These are phyloP conservation scores for Saxicola maurus DNA, from an alignment of 2,797 vertebrate genomes.

Conservation along the genomic window DNA sequence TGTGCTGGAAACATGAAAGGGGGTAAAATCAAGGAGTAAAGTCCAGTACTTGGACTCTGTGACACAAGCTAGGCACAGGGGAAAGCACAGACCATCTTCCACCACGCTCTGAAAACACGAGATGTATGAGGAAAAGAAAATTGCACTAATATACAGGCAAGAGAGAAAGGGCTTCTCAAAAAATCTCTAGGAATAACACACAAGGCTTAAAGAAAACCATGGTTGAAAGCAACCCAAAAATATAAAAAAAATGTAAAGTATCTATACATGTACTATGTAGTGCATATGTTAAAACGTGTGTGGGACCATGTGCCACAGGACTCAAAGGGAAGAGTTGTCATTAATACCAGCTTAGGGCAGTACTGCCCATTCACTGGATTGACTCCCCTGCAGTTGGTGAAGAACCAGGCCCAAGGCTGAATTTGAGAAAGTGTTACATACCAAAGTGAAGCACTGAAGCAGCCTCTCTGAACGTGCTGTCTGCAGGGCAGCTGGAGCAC, in stretches of 20 bases:
- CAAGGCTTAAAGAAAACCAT: neutral
- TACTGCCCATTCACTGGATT: neutral
- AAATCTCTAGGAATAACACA: neutral
- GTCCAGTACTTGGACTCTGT: neutral
- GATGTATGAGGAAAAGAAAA: neutral
- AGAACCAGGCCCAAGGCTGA: neutral
- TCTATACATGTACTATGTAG: neutral
- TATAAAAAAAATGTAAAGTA: neutral
- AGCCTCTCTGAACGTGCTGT: neutral
- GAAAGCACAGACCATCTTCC: neutral
- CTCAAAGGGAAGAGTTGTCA: neutral
- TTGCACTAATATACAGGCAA: neutral
- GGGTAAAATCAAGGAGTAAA: neutral
- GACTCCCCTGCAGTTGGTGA: fast-evolving
- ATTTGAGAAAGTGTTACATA: neutral
- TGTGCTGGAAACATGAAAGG: neutral
- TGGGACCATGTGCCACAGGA: neutral
- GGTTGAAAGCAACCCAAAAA: neutral
- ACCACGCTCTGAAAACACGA: neutral
- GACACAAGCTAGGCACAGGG: neutral
- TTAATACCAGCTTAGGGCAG: neutral
- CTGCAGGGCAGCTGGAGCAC: neutral
- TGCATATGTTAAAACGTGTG: neutral
- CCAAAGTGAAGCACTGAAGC: neutral
- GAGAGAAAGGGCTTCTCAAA: neutral